phyloP scores from a whole-genome alignment of 2,797 vertebrate species.

The Sebastes minor region DNA sequence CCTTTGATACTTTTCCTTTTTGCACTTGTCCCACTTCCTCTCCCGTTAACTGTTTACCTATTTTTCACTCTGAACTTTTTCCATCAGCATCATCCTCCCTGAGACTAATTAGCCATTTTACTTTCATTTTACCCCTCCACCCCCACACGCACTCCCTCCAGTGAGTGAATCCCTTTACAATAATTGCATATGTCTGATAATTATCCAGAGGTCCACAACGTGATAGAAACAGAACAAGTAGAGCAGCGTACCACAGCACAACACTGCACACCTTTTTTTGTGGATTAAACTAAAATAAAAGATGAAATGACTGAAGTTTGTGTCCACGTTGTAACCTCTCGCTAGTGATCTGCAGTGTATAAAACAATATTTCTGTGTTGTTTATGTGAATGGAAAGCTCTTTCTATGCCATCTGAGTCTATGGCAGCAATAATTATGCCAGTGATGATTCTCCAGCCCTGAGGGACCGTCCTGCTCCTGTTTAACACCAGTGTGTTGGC shows the following conservation, averaged over 20 bases:
- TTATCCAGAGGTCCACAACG: slow-evolving; percentile 26
- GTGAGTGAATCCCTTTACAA: slow-evolving; percentile 51
- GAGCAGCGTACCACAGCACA: neutral
- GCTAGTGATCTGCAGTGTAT: neutral
- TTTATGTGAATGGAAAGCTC: slow-evolving; percentile 1
- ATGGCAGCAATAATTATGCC: slow-evolving; percentile 66
- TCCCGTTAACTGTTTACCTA: neutral
- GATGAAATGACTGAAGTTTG: neutral
- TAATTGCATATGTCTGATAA: slow-evolving; percentile 53
- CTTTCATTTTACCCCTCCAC: slow-evolving; percentile 38
- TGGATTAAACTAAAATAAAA: neutral
- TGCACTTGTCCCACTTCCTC: neutral
- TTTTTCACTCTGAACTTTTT: slow-evolving; percentile 14
- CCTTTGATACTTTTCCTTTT: neutral
- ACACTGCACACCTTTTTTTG: neutral
- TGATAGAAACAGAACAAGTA: slow-evolving; percentile 37
- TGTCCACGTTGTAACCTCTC: neutral
- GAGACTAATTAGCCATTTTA: slow-evolving; percentile 68
- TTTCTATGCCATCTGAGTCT: slow-evolving; percentile 41
- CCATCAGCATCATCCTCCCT: slow-evolving; percentile 36
- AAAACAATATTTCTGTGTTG: neutral
- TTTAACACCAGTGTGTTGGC: slow-evolving; percentile 72
- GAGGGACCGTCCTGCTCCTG: slow-evolving; percentile 71
- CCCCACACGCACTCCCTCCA: slow-evolving; percentile 28
- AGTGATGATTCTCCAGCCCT: slow-evolving; percentile 65